A percentile compares a stretch with the other conserved stretches of the same genome.
phyloP scores from a whole-genome alignment of 2,888 invertebrate genomes.

The Drosophila antonietae region DNA sequence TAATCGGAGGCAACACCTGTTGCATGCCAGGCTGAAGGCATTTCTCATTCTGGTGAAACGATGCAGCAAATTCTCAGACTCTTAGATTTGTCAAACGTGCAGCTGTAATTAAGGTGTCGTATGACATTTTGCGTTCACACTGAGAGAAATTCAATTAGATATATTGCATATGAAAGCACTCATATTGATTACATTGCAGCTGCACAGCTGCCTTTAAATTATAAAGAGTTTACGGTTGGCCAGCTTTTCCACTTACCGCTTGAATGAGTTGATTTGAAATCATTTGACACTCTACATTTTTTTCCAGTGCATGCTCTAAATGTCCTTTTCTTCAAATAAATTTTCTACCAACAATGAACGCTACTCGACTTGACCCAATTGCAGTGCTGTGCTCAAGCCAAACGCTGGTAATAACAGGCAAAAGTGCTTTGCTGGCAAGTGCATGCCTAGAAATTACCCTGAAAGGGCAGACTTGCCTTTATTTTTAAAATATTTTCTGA shows the following conservation, averaged over 20 bases:
- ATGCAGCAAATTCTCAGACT: slow-evolving; percentile 11
- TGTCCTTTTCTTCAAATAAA: slow-evolving; percentile 2
- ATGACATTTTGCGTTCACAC: slow-evolving; percentile 1
- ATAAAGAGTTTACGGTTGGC: neutral
- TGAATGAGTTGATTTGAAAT: neutral
- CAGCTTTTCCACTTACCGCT: neutral
- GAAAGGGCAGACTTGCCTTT: too few species aligned
- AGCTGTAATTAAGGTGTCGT: slow-evolving; percentile 21
- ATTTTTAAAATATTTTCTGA: too few species aligned
- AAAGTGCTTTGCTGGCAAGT: neutral
- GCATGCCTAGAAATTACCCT: neutral
- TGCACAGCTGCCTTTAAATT: neutral
- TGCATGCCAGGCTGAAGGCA: slow-evolving; percentile 19
- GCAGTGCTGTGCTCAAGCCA: neutral
- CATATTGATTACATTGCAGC: neutral
- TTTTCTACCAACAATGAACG: neutral
- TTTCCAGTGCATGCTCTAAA: neutral
- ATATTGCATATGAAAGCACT: neutral
- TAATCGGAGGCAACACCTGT: slow-evolving; percentile 35
- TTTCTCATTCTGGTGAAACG: slow-evolving; percentile 17
- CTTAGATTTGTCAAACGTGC: slow-evolving; percentile 27
- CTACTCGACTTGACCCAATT: slow-evolving; percentile 3
- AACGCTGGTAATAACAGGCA: neutral
- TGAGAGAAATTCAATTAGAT: neutral
- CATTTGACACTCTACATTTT: too few species aligned